Evolutionary conservation across 2,888 invertebrate genomes (phyloP).

Genomic region (Pomacea canaliculata): DNA sequence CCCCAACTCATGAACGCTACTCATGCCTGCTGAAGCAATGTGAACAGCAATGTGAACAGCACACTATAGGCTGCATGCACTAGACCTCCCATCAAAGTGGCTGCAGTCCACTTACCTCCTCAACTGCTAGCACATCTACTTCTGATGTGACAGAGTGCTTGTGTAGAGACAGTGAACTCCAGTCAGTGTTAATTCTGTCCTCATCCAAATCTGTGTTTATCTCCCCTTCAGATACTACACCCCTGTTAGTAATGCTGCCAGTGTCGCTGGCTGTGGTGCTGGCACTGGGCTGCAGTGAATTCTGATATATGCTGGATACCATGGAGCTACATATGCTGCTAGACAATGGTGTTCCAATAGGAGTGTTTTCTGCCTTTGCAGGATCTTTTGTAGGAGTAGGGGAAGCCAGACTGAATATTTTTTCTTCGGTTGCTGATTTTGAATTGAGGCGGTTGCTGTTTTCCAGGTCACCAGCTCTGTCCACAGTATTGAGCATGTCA

Average conservation of each 20-base stretch:
- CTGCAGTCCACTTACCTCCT: conserved; percentile 10
- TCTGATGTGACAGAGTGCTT: conserved; percentile 17
- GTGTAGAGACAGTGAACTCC: background rate
- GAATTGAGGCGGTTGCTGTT: no score
- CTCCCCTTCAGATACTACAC: conserved; percentile 11
- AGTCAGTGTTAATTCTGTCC: background rate
- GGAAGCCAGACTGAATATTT: background rate
- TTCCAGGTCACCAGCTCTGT: background rate
- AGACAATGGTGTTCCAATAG: conserved; percentile 55
- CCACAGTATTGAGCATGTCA: background rate
- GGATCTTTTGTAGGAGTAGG: background rate
- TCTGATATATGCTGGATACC: conserved; percentile 64
- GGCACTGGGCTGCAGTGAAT: conserved; percentile 34
- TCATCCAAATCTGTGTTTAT: conserved; percentile 32
- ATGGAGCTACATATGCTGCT: conserved; percentile 60
- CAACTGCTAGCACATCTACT: conserved; percentile 20
- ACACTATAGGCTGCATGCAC: no score
- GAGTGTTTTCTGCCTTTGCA: conserved; percentile 40
- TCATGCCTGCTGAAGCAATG: no score
- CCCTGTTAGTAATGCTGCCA: background rate
- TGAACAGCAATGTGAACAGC: no score
- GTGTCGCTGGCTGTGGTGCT: conserved; percentile 4
- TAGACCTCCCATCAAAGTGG: no score
- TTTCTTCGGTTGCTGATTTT: background rate
- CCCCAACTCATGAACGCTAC: no score